Evolutionary conservation across 2,888 invertebrate species (phyloP), one percentile per base, ranked within the genome.

Genomic region (Oxytorus armatus): DNA sequence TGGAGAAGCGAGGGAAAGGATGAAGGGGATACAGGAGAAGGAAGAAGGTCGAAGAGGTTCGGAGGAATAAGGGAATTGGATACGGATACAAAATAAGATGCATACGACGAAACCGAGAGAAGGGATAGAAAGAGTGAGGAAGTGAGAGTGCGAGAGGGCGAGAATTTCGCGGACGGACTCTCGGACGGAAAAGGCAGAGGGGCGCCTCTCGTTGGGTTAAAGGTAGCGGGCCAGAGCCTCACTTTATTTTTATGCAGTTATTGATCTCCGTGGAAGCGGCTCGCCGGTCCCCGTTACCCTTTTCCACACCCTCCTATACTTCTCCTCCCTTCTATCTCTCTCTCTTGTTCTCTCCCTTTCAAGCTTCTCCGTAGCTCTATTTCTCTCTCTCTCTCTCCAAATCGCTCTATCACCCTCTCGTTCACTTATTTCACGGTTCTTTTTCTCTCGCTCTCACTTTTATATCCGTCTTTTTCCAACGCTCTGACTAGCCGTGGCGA

Each of bases 231-330:
- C 91, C 89, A 90, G 90, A 91, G 90, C 89, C 90, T 90, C 90
- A 89, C 90, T 91, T 91, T 92, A 91, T 91, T 91, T 92, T 91
- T 91, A 92, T 92, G 91, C 91, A 92, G 91, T 91, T 92, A 92
- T 91, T 91, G 91, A 92, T 91, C 91, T 91, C 88, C 87, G 89
- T 90, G 88, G 90, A 89, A 90, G 84, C 88, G 89, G 84, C 84
- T 84, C 84, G 81, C 81, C 81, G 81, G 79, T 84, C 78, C 76
- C 83, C 81, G 81, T 84, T 77, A 81, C 83, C 78, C 79, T 82
- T 78, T 79, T 80, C 89, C 87, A 87, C 88, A 87, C 89, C 88
- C 85, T 72, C 69, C 39, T 70, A 51, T 55, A 25, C 79, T 51
- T 77, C 69, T 70, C 66, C 75, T 29, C 39, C 77, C 80, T 73